Evolutionary conservation across 53 echinoderm and acorn worm species (phyloP).

Genomic region (Patiria pectinifera): DNA sequence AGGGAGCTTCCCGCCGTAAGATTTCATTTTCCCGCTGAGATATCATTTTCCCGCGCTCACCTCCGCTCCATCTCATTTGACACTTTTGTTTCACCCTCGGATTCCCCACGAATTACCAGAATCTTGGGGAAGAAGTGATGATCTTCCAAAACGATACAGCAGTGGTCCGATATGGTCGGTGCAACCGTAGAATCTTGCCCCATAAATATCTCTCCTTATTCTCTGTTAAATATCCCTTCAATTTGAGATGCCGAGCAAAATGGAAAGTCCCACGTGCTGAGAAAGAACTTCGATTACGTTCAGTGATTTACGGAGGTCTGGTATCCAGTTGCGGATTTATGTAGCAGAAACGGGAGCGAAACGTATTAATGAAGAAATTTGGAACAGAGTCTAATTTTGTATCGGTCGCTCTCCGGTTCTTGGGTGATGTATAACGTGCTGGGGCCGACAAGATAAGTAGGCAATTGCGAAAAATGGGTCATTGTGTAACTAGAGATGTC

Average conservation of each 20-base stretch:
- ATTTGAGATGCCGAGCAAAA: neutral
- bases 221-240: neutral
- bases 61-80: constrained; percentile 45
- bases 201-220: constrained; percentile 24
- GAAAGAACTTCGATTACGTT: neutral
- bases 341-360: constrained; percentile 10
- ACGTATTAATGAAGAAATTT: constrained; percentile 55
- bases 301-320: constrained; percentile 37
- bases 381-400: neutral
- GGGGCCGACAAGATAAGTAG: neutral
- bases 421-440: neutral
- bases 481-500: neutral
- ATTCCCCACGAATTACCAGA: neutral
- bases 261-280: neutral
- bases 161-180: neutral
- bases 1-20: constrained; percentile 4
- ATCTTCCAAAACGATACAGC: neutral
- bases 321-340: constrained; percentile 55
- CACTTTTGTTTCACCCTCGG: neutral
- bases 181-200: neutral
- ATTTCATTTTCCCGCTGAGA: constrained; percentile 31
- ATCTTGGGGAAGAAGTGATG: neutral
- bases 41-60: constrained; percentile 33
- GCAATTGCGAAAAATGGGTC: constrained; percentile 9
- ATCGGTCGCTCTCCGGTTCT: neutral